Percentiles rank a stretch among this genome's conserved stretches.
Conservation (phyloP, 2,113 vertebrate species). For the Python bivittatus region DNA sequence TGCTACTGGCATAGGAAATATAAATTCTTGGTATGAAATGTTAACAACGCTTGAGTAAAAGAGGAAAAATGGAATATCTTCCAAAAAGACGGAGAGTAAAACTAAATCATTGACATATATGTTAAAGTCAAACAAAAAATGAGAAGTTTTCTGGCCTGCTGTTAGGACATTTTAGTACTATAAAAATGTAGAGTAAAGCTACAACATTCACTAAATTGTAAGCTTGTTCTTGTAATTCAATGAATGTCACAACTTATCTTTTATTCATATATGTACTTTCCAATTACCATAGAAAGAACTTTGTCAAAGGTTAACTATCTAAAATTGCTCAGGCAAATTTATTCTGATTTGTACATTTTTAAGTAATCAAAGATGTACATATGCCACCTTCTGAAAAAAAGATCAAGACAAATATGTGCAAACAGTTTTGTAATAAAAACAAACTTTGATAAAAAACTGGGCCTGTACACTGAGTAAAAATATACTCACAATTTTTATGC, state of each 20-base stretch:
- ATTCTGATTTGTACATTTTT: constrained; percentile 80
- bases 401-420: constrained; percentile 34
- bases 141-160: constrained; percentile 34
- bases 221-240: constrained; percentile 77
- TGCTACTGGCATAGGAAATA: not conserved
- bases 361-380: constrained; percentile 75
- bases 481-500: not conserved
- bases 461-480: not conserved
- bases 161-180: constrained; percentile 64
- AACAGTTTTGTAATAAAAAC: constrained; percentile 35
- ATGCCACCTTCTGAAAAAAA: constrained; percentile 61
- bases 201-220: constrained; percentile 73
- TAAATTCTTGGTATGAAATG: not conserved
- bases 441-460: not conserved
- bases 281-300: constrained; percentile 76
- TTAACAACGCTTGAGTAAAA: constrained; percentile 4
- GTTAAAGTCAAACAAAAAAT: constrained; percentile 50
- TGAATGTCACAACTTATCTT: constrained; percentile 82
- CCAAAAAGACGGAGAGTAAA: constrained; percentile 42
- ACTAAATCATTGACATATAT: constrained; percentile 39
- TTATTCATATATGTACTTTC: constrained; percentile 83
- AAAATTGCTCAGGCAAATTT: constrained; percentile 82
- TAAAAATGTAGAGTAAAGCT: constrained; percentile 69
- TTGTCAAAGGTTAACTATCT: constrained; percentile 86
- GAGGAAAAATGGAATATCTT: rapidly evolving